phyloP scores from a whole-genome alignment of 2,888 invertebrate species.

The Hetaerina titia region DNA sequence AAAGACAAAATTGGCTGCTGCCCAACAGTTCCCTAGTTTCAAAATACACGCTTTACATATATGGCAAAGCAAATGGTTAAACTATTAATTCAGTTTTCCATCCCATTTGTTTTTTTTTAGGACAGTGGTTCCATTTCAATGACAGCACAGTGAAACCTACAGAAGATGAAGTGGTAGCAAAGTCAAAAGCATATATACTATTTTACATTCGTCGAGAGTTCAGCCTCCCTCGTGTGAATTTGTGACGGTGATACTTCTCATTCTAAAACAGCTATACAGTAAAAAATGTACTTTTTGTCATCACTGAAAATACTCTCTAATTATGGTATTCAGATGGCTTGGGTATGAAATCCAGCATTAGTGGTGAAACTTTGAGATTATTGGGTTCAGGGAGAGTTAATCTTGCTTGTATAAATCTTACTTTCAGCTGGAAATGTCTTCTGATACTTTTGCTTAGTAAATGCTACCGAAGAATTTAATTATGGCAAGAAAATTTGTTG shows the following conservation, averaged over 20 bases:
- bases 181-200: conserved; percentile 91
- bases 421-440: conserved; percentile 53
- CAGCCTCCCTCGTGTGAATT: conserved; percentile 74
- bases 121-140: conserved; percentile 92
- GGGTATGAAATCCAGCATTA: conserved; percentile 56
- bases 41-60: too few species aligned
- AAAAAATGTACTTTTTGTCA: conserved; percentile 47
- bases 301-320: conserved; percentile 63
- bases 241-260: conserved; percentile 62
- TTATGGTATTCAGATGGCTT: conserved; percentile 54
- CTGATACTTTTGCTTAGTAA: conserved; percentile 39
- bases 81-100: too few species aligned
- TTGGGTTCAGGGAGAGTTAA: conserved; percentile 42
- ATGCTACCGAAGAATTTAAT: neutral
- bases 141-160: conserved; percentile 89
- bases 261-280: conserved; percentile 42
- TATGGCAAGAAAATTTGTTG: neutral
- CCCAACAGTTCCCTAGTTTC: too few species aligned
- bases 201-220: conserved; percentile 89
- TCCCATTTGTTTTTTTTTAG: conserved; percentile 74
- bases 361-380: conserved; percentile 53
- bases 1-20: too few species aligned
- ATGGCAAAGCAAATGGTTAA: too few species aligned
- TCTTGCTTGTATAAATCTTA: conserved; percentile 50
- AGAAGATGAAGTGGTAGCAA: conserved; percentile 83